phyloP scores from a whole-genome alignment of 1,140 invertebrate species.

The Danaus melanippus region DNA sequence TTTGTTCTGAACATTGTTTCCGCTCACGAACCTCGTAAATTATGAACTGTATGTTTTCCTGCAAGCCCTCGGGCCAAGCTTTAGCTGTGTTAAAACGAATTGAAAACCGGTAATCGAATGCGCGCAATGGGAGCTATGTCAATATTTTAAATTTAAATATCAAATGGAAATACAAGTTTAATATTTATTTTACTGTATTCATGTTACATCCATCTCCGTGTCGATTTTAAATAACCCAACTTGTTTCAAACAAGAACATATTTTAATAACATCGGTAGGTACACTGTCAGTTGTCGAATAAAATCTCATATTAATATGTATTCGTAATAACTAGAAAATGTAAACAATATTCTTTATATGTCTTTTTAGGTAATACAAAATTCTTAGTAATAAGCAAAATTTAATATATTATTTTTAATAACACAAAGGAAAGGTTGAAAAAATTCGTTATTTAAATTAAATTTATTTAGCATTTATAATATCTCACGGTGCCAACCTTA shows the following conservation, averaged over 20 bases:
- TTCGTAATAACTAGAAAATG: no score
- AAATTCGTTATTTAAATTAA: neutral
- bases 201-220: slow-evolving; percentile 39
- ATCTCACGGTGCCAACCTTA: slow-evolving; percentile 1
- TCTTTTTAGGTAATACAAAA: no score
- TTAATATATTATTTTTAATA: no score
- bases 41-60: slow-evolving; percentile 64
- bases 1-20: slow-evolving; percentile 65
- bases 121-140: slow-evolving; percentile 61
- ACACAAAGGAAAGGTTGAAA: slow-evolving; percentile 2
- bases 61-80: slow-evolving; percentile 55
- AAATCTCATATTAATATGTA: no score
- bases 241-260: slow-evolving; percentile 38
- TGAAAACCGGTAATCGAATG: slow-evolving; percentile 69
- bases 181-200: slow-evolving; percentile 50
- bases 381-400: no score
- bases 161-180: slow-evolving; percentile 50
- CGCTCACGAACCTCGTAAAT: slow-evolving; percentile 61
- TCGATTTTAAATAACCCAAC: slow-evolving; percentile 42
- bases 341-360: no score
- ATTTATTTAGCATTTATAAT: no score
- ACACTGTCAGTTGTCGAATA: no score
- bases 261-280: slow-evolving; percentile 30
- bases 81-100: slow-evolving; percentile 65
- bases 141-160: slow-evolving; percentile 70